Evolutionary conservation across 1,140 invertebrate genomes (phyloP).

Genomic region (Whitmania pigra): DNA sequence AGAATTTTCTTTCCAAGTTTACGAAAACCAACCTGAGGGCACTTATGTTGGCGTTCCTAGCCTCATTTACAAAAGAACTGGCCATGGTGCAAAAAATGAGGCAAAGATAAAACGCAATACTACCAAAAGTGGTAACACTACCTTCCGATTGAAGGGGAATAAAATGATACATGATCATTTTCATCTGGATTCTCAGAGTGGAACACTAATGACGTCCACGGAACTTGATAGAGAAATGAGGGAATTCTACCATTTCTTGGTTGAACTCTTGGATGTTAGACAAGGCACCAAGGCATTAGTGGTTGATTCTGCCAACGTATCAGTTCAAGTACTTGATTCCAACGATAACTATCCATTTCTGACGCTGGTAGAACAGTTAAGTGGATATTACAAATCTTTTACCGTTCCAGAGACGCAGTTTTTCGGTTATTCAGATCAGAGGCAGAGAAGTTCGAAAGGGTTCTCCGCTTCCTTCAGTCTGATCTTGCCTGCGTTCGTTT

Average conservation of each 20-base stretch:
- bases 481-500: no score
- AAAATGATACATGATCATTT: background rate
- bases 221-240: background rate
- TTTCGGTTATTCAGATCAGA: background rate
- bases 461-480: background rate
- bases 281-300: background rate
- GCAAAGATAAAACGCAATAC: no score
- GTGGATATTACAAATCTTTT: background rate
- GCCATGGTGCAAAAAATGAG: no score
- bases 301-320: background rate
- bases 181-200: background rate
- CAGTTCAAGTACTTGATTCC: background rate
- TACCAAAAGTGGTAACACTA: no score
- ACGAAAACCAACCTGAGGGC: no score
- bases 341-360: slow-evolving; percentile 3
- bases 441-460: background rate
- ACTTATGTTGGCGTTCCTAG: no score
- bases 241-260: background rate
- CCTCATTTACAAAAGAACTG: no score
- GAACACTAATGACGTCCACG: background rate
- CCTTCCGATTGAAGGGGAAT: background rate
- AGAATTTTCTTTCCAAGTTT: no score
- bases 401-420: background rate
- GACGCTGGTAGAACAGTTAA: background rate
- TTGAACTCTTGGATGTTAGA: background rate